These are phyloP conservation scores for Pseudomyrmex cubaensis DNA, from an alignment of 1,140 invertebrate species.

Conservation along the genomic window DNA sequence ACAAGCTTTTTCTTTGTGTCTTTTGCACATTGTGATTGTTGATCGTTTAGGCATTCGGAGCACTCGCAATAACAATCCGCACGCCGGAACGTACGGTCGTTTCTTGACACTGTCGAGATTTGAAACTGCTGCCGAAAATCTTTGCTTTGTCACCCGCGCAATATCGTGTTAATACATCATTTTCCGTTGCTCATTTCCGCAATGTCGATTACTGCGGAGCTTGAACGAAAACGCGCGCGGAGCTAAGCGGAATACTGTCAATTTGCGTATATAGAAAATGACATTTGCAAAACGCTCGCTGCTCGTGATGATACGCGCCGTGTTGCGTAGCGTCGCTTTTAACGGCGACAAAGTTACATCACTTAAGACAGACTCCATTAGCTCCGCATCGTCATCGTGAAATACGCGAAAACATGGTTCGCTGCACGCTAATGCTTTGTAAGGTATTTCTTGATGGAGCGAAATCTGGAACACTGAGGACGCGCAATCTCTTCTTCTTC, in stretches of 20 bases:
- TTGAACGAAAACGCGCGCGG: not conserved
- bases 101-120: too few relatives aligned
- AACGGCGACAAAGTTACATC: constrained; percentile 51
- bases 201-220: not conserved
- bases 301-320: not conserved
- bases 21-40: not conserved
- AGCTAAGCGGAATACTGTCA: constrained; percentile 15
- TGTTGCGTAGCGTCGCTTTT: not conserved
- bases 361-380: constrained; percentile 59
- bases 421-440: constrained; percentile 61
- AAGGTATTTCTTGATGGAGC: constrained; percentile 21
- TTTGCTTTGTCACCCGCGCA: too few relatives aligned
- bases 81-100: too few relatives aligned
- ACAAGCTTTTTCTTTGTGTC: not conserved
- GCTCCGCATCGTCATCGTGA: constrained; percentile 23
- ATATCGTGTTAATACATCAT: too few relatives aligned
- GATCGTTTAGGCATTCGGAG: constrained; percentile 11
- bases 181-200: not conserved
- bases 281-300: constrained; percentile 45
- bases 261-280: constrained; percentile 22
- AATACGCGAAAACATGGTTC: constrained; percentile 41
- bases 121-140: too few relatives aligned
- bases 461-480: constrained; percentile 55
- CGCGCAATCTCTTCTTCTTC: constrained; percentile 26
- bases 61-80: too few relatives aligned